Evolutionary conservation across 2,888 invertebrate genomes (phyloP), one percentile per base, ranked within the genome.

Genomic region (Frankliniella fusca): DNA sequence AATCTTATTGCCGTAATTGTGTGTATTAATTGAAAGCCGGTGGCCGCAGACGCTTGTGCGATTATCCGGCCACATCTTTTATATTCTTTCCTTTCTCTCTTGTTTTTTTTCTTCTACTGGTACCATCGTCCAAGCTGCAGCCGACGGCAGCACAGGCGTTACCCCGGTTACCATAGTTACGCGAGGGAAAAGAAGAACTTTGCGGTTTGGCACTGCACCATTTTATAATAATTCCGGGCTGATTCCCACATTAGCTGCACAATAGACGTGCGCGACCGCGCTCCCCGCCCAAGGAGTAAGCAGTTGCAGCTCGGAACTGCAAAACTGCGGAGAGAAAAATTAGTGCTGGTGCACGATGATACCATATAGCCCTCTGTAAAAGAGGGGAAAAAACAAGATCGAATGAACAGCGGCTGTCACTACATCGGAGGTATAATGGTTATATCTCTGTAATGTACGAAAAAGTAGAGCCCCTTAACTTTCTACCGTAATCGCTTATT

Each of bases 1-100:
- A 76, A 76, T 76, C 70, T 12, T 76, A 27, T 76, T n/a, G n/a
- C 61, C 61, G 61, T 61, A 61, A 61, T 76, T 76, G 23, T 76
- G 70, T 76, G 70, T 76, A 76, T 76, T 76, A 76, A 76, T 76
- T 76, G 70, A 27, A 9, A 23, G 70, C 12, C 23, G 70, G 70
- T 70, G 70, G 70, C 70, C 70, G 23, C 61, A 18, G 15, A 61
- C 61, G 61, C 38, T 38, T 38, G 61, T n/a, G 61, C 61, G 18
- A 54, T 54, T 54, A 54, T 18, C 61, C 15, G 38, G 38, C 38
- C 38, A 3, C 38, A 38, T 38, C 38, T 38, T 38, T 38, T 38
- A 2, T 38, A 38, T 38, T 38, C 38, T 38, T 38, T 3, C 38
- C 38, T 38, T 38, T 38, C 5, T 38, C 38, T 38, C 5, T 5